Conservation (phyloP, 37 sponge, comb jelly and placozoan genomes). For the Tethya wilhelma region DNA sequence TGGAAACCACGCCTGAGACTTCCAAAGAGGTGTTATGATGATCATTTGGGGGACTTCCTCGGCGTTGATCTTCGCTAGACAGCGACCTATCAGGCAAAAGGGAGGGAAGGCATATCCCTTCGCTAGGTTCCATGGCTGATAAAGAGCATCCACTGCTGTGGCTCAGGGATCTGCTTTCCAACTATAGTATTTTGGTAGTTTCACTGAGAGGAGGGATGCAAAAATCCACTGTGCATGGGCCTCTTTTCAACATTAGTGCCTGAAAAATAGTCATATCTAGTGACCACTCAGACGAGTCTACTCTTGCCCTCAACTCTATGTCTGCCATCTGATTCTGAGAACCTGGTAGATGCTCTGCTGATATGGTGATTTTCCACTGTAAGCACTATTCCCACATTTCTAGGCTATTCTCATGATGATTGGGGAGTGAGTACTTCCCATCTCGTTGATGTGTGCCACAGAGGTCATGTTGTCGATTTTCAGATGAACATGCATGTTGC, state of each 20-base stretch:
- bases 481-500: slow-evolving; percentile 2
- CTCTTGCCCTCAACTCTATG: slow-evolving; percentile 10
- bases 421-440: slow-evolving; percentile 22
- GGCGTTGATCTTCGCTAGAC: not conserved
- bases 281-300: slow-evolving; percentile 11
- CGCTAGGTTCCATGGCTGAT: slow-evolving; percentile 7
- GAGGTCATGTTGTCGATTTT: slow-evolving; percentile 31
- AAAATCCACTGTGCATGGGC: too few relatives aligned
- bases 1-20: slow-evolving; percentile 23
- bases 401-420: slow-evolving; percentile 8
- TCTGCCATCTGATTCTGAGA: slow-evolving; percentile 16
- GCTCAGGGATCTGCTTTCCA: slow-evolving; percentile 7
- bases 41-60: not conserved
- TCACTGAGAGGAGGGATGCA: slow-evolving; percentile 1
- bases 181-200: slow-evolving; percentile 28
- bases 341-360: slow-evolving; percentile 42
- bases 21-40: slow-evolving; percentile 18
- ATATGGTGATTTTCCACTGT: not conserved
- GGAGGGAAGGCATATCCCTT: slow-evolving; percentile 36
- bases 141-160: not conserved
- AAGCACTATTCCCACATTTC: slow-evolving; percentile 35
- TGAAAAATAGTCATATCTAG: slow-evolving; percentile 12
- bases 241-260: slow-evolving; percentile 3
- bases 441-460: slow-evolving; percentile 7
- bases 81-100: slow-evolving; percentile 13